phyloP scores from a whole-genome alignment of 2,797 vertebrate genomes.

The Hyperoplus immaculatus region DNA sequence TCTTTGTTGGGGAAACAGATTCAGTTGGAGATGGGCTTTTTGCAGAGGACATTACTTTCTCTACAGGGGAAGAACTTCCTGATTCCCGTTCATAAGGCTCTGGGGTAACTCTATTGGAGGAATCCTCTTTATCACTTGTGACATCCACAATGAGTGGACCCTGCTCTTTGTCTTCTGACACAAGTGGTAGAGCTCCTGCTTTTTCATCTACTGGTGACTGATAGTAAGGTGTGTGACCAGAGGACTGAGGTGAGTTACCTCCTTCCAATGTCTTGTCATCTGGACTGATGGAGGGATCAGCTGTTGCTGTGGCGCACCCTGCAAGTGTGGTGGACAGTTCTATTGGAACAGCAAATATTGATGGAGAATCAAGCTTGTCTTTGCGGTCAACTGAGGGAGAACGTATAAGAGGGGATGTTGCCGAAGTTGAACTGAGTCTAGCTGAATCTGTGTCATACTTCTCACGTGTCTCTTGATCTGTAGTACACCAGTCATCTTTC shows the following conservation, averaged over 20 bases:
- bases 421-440: conserved; percentile 79
- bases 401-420: conserved; percentile 88
- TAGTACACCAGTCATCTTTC: conserved; percentile 67
- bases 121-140: conserved; percentile 91
- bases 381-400: conserved; percentile 92
- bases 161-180: conserved; percentile 71
- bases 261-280: conserved; percentile 95
- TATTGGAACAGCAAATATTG: conserved; percentile 87
- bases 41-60: conserved; percentile 85
- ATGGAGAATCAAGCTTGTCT: conserved; percentile 88
- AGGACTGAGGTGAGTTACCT: conserved; percentile 92
- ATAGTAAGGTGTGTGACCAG: conserved; percentile 97
- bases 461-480: conserved; percentile 75
- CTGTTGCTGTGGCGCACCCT: conserved; percentile 72
- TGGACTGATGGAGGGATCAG: conserved; percentile 88
- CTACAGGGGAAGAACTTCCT: conserved; percentile 86
- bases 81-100: conserved; percentile 88
- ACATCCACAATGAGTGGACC: conserved; percentile 92
- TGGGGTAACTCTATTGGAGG: conserved; percentile 87
- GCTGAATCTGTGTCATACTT: conserved; percentile 71
- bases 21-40: conserved; percentile 84
- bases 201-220: conserved; percentile 97
- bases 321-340: conserved; percentile 85
- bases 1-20: conserved; percentile 82
- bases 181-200: conserved; percentile 82